These are phyloP conservation scores for Seriola dumerili DNA, from an alignment of 2,113 vertebrate species.

Conservation along the genomic window DNA sequence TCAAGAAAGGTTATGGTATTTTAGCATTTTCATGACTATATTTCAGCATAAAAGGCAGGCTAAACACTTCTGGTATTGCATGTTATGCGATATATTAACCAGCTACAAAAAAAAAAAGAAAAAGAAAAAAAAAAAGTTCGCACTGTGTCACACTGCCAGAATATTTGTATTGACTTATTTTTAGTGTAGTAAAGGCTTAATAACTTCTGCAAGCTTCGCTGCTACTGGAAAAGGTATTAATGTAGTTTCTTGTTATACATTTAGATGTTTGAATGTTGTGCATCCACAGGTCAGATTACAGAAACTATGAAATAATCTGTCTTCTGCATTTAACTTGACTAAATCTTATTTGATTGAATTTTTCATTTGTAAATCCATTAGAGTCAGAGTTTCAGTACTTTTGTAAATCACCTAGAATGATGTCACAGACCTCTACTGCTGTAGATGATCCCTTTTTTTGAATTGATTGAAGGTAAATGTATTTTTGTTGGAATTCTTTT, in stretches of 20 bases:
- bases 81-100: conserved; percentile 79
- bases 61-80: conserved; percentile 75
- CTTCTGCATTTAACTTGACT: conserved; percentile 53
- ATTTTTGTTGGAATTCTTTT: conserved; percentile 15
- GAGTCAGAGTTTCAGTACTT: conserved; percentile 56
- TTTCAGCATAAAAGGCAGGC: conserved; percentile 68
- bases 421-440: conserved; percentile 71
- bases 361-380: conserved; percentile 55
- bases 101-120: conserved; percentile 63
- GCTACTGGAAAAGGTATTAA: conserved; percentile 77
- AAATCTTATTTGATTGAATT: conserved; percentile 45
- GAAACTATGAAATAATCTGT: conserved; percentile 50
- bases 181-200: conserved; percentile 76
- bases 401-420: conserved; percentile 68
- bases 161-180: conserved; percentile 74
- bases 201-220: conserved; percentile 78
- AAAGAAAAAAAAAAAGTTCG: conserved; percentile 51
- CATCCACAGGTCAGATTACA: conserved; percentile 73
- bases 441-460: conserved; percentile 45
- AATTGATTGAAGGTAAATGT: conserved; percentile 34
- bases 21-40: conserved; percentile 71
- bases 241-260: conserved; percentile 73
- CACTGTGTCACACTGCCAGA: conserved; percentile 82
- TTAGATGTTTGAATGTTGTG: conserved; percentile 80
- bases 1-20: conserved; percentile 66